These are phyloP conservation scores for Mionectes olivaceus DNA, from an alignment of 2,797 vertebrate species.

Conservation along the genomic window DNA sequence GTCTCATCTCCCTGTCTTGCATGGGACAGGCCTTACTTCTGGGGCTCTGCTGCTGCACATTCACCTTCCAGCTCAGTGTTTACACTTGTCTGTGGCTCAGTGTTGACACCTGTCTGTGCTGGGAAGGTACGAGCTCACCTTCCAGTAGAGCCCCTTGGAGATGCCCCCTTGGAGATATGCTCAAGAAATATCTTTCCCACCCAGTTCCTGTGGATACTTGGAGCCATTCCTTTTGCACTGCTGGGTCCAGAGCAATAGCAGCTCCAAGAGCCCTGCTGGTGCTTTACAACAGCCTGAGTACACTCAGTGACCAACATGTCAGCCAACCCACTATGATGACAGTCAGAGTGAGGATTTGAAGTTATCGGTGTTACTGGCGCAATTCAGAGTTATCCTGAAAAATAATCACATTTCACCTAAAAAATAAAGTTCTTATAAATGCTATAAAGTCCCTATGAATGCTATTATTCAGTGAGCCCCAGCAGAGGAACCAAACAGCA, in stretches of 20 bases:
- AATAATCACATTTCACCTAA: background rate
- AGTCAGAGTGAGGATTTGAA: background rate
- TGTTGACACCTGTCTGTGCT: background rate
- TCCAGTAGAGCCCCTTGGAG: background rate
- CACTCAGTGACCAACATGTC: background rate
- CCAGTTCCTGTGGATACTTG: rapidly evolving
- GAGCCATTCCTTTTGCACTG: background rate
- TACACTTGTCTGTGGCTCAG: background rate
- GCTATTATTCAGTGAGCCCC: background rate
- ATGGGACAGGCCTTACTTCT: background rate
- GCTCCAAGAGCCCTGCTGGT: background rate
- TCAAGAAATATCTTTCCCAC: rapidly evolving
- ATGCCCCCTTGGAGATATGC: background rate
- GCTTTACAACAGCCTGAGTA: background rate
- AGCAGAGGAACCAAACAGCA: background rate
- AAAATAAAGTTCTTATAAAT: background rate
- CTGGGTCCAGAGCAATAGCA: background rate
- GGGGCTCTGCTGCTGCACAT: background rate
- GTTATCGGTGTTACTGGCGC: background rate
- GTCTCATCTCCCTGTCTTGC: background rate
- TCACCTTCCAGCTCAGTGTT: background rate
- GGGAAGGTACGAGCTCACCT: background rate
- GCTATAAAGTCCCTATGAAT: background rate
- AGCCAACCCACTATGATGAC: rapidly evolving
- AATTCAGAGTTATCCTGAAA: background rate